Conservation (phyloP, 2,797 vertebrate species). For the Apodemus agrarius region DNA sequence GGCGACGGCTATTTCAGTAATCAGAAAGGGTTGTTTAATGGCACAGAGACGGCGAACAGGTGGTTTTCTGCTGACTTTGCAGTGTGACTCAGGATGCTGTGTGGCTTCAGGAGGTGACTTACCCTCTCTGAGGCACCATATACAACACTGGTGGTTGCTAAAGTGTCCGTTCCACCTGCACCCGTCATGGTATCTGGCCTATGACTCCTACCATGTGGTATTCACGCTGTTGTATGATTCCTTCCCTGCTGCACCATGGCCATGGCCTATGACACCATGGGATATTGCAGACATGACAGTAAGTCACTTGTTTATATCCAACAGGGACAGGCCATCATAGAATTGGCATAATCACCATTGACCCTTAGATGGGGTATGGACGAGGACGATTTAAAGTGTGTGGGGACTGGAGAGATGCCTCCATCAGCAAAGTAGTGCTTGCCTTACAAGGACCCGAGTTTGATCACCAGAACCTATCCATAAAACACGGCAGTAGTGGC, state of each 20-base stretch:
- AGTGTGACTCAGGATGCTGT: background rate
- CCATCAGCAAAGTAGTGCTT: background rate
- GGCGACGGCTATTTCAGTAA: background rate
- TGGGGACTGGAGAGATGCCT: background rate
- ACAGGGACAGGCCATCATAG: background rate
- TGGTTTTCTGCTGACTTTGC: background rate
- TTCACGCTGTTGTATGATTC: too few species aligned
- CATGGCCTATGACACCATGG: background rate
- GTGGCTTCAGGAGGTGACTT: background rate
- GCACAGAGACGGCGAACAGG: background rate
- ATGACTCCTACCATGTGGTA: background rate
- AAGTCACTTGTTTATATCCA: background rate
- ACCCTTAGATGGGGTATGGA: background rate
- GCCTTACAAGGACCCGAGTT: background rate
- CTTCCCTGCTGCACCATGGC: too few species aligned
- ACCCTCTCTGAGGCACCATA: background rate
- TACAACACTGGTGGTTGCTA: background rate
- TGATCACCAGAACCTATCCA: background rate
- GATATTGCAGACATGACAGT: background rate
- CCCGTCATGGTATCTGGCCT: background rate
- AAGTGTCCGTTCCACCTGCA: background rate
- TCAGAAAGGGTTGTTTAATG: background rate
- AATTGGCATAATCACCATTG: background rate
- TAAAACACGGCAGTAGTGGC: background rate
- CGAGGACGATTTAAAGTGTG: background rate